Percentiles rank a stretch among this genome's conserved stretches.
These are phyloP conservation scores for Psilopsiagon aymara DNA, from an alignment of 2,113 vertebrate genomes.

Conservation along the genomic window DNA sequence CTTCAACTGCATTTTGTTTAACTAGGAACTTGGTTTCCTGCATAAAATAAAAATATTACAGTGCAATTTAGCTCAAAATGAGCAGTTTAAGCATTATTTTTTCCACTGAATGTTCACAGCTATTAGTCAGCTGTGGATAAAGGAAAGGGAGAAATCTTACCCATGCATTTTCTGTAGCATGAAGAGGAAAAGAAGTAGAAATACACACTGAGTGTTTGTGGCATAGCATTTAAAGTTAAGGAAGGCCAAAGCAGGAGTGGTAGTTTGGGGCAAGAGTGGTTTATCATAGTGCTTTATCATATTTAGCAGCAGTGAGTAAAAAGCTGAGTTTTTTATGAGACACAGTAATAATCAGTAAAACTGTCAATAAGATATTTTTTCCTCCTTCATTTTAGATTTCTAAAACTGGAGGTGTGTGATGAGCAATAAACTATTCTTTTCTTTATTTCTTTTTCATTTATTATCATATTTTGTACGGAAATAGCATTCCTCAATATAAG, in stretches of 20 bases:
- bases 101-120: background rate
- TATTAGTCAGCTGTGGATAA: background rate
- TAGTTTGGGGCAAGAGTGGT: background rate
- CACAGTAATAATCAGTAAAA: conserved; percentile 18
- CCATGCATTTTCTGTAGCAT: background rate
- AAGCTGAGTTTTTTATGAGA: background rate
- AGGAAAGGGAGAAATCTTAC: background rate
- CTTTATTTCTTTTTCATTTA: background rate
- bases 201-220: background rate
- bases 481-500: background rate
- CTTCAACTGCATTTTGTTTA: background rate
- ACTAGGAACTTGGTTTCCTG: background rate
- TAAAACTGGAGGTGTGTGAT: conserved; percentile 4
- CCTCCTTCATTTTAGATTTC: background rate
- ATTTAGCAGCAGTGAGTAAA: background rate
- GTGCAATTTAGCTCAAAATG: background rate
- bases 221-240: background rate
- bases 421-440: conserved; percentile 36
- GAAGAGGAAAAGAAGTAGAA: background rate
- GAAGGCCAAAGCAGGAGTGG: background rate
- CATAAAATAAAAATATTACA: background rate
- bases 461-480: background rate
- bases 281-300: conserved; percentile 18
- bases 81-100: background rate
- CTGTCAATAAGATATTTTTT: background rate